Evolutionary conservation across 2,797 vertebrate species (phyloP), one percentile per base, ranked within the genome.

Genomic region (Anas flavirostris): DNA sequence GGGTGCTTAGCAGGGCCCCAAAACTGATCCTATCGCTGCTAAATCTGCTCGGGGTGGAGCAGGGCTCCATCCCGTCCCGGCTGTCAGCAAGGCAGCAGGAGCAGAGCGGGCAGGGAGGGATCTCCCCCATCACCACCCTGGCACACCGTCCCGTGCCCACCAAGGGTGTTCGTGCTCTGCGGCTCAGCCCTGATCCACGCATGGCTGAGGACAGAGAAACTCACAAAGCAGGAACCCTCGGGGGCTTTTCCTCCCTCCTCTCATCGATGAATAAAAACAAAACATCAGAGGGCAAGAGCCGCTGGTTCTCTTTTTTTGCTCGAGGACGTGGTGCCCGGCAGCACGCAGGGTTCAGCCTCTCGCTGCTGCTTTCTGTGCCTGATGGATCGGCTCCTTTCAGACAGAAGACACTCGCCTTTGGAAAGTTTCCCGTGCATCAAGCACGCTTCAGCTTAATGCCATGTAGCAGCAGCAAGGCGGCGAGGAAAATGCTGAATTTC

Each of bases 401-500:
- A 3, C 52, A 76, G 72, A 74, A 82, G 67, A 69, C 15, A 5
- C 0, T 1, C 0, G 5, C 37, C 92, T 94, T 88, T 22, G 88
- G 73, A 59, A 90, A 63, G 69, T 83, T 90, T 81, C 44, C 70
- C 81, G 2, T 72, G 33, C 63, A 44, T 21, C 22, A 17, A 80
- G 55, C 53, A 13, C 4, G 3, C 31, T 91, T 80, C 2, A 5
- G 4, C 4, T 0, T 78, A 1, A 0, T 46, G 33, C 63, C 46
- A 11, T 50, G 29, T 37, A 85, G 35, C 50, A 78, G 26, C 50
- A 78, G 44, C 4, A 2, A 2, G 3, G 37, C 88, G 58, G 73
- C 83, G 58, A 75, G 64, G 62, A 74, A 87, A 91, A 48, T 31
- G 26, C 37, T 75, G 31, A 58, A n/a, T 78, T 93, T 68, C 76